Conservation (phyloP, 2,797 vertebrate genomes). For the Saxicola maurus region DNA sequence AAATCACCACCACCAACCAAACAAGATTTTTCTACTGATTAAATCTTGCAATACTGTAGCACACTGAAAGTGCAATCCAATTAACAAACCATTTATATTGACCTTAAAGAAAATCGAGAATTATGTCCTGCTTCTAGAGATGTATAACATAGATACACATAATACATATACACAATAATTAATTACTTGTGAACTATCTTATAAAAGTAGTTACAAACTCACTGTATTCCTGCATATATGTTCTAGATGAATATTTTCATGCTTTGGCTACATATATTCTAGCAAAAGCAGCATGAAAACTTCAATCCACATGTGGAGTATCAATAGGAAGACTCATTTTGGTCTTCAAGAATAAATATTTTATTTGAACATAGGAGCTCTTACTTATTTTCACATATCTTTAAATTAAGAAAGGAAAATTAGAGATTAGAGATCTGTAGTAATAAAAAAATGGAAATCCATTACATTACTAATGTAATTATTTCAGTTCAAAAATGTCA, state of each 20-base stretch:
- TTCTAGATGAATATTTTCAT: background rate
- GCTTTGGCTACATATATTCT: background rate
- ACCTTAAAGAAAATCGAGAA: background rate
- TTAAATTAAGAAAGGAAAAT: background rate
- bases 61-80: background rate
- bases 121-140: background rate
- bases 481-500: background rate
- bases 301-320: rapidly evolving
- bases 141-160: background rate
- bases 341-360: background rate
- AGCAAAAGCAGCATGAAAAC: background rate
- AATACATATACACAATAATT: background rate
- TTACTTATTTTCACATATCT: background rate
- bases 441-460: background rate
- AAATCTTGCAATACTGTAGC: background rate
- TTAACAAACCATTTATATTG: background rate
- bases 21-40: background rate
- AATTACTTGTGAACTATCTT: background rate
- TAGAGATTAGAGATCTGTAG: background rate
- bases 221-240: background rate
- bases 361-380: background rate
- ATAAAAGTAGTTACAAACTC: background rate
- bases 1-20: background rate
- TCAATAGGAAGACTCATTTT: background rate
- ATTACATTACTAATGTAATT: background rate